Evolutionary conservation across 2,797 vertebrate genomes (phyloP).

Genomic region (Ammospiza maritima): DNA sequence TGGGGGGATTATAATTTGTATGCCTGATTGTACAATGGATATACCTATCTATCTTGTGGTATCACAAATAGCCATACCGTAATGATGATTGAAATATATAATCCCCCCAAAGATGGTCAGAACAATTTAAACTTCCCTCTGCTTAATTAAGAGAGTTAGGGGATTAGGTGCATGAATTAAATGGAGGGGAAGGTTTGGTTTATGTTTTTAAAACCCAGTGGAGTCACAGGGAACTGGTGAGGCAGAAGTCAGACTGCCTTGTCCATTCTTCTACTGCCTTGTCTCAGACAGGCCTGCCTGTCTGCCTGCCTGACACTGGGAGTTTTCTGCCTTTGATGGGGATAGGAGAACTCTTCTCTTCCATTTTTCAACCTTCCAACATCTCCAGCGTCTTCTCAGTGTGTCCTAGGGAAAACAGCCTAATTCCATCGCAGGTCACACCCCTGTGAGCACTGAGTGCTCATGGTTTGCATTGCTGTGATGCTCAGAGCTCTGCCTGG

Average conservation of each 20-base stretch:
- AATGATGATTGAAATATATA: slow-evolving; percentile 82
- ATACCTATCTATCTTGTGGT: slow-evolving; percentile 70
- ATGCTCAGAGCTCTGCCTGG: neutral
- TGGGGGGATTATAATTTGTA: slow-evolving; percentile 78
- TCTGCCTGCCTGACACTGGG: neutral
- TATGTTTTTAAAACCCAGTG: slow-evolving; percentile 45
- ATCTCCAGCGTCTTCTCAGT: neutral
- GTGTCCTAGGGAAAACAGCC: neutral
- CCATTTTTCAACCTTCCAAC: neutral
- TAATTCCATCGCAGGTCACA: neutral
- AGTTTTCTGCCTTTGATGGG: neutral
- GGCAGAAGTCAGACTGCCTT: neutral
- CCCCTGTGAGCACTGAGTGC: neutral
- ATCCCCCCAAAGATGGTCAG: slow-evolving; percentile 82
- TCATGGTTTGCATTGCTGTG: neutral
- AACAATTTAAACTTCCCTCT: slow-evolving; percentile 78
- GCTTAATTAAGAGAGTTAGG: slow-evolving; percentile 76
- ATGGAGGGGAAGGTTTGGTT: slow-evolving; percentile 45
- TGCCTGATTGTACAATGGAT: slow-evolving; percentile 77
- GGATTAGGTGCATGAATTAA: slow-evolving; percentile 72
- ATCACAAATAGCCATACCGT: slow-evolving; percentile 78
- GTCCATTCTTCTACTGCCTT: neutral
- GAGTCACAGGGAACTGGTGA: neutral
- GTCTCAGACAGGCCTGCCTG: neutral
- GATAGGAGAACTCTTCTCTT: neutral